These are phyloP conservation scores for Callionymus lyra DNA, from an alignment of 2,113 vertebrate species.

Conservation along the genomic window DNA sequence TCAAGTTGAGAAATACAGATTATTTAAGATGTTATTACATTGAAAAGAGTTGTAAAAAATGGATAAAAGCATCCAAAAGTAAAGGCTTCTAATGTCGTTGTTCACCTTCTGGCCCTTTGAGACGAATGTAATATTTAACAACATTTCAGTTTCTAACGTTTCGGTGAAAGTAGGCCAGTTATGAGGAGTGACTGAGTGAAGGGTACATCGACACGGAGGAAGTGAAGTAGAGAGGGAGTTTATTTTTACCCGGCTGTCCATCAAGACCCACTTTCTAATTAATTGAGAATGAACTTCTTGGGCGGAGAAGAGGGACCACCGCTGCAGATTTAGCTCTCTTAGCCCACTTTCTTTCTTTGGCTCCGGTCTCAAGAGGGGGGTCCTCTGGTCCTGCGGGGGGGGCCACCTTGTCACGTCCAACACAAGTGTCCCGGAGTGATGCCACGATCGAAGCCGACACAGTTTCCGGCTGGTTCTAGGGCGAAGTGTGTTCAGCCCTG, in stretches of 20 bases:
- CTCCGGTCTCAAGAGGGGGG: constrained; percentile 20
- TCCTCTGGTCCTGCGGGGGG: constrained; percentile 15
- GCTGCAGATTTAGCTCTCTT: constrained; percentile 24
- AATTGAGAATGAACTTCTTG: constrained; percentile 61
- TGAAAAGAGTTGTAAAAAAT: too few species aligned
- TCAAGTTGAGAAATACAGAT: too few species aligned
- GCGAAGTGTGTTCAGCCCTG: too few species aligned
- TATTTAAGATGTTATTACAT: too few species aligned
- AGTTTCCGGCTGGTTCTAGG: too few species aligned
- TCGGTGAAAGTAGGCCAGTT: constrained; percentile 53
- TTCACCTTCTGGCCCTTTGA: too few species aligned
- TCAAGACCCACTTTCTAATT: constrained; percentile 55
- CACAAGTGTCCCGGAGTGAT: constrained; percentile 32
- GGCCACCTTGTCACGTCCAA: constrained; percentile 18
- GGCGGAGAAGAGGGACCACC: constrained; percentile 5
- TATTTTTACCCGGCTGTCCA: constrained; percentile 53
- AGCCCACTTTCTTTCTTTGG: constrained; percentile 28
- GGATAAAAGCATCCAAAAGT: too few species aligned
- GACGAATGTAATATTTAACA: too few species aligned
- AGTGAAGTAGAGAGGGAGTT: constrained; percentile 26
- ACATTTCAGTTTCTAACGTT: too few species aligned
- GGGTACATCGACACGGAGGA: constrained; percentile 14
- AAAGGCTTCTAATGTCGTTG: too few species aligned
- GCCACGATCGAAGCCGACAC: constrained; percentile 11
- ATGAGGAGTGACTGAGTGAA: too few species aligned